A percentile compares a stretch with the other conserved stretches of the same genome.
Evolutionary conservation across 2,797 vertebrate species (phyloP).

Genomic region (Neosilurus mollespiculum): DNA sequence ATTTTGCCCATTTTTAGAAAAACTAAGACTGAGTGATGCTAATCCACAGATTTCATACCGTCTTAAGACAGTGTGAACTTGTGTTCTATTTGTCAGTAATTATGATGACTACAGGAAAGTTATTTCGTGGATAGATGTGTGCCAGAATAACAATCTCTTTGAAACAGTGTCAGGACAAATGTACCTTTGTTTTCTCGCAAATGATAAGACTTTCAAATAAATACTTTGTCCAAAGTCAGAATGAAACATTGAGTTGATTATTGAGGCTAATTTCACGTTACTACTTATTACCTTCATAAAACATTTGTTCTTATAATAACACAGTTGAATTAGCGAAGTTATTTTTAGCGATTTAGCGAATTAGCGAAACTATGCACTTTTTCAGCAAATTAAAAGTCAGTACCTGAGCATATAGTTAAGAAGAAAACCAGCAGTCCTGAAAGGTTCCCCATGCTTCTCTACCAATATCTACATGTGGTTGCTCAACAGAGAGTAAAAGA

Average conservation of each 20-base stretch:
- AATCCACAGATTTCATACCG: neutral
- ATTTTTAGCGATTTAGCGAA: too few relatives aligned
- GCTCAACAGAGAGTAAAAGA: constrained; percentile 29
- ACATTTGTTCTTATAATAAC: neutral
- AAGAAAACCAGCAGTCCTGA: constrained; percentile 53
- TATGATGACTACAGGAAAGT: neutral
- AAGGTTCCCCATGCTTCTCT: constrained; percentile 52
- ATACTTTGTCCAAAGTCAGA: neutral
- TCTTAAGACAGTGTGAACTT: neutral
- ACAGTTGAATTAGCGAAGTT: too few relatives aligned
- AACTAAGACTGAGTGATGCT: neutral
- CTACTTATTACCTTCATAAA: neutral
- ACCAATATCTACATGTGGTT: constrained; percentile 15
- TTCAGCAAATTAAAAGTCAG: neutral
- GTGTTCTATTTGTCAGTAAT: neutral
- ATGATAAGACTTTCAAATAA: neutral
- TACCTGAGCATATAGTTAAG: constrained; percentile 62
- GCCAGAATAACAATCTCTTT: neutral
- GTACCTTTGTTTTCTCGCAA: neutral
- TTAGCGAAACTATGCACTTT: neutral
- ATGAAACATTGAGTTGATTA: neutral
- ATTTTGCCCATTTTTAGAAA: neutral
- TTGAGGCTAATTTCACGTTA: neutral
- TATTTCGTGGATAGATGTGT: neutral
- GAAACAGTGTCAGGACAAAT: neutral